Base-by-base conservation (phyloP, 2,888 invertebrate species). In the Agrochola litura region DNA sequence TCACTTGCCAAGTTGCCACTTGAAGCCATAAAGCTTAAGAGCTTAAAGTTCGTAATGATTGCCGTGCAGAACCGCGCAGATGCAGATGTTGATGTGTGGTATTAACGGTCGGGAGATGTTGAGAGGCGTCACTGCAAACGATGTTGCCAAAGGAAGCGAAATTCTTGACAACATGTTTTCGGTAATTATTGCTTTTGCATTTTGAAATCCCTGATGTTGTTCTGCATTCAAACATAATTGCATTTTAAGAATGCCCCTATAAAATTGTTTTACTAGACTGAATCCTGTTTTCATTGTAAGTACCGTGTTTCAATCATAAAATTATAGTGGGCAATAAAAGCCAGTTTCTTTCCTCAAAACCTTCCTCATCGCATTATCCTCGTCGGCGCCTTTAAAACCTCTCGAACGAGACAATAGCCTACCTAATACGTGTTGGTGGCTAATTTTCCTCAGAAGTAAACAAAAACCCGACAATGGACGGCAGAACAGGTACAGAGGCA, bases 401-500 rank as follows among this genome's bases (percentile, higher is more conserved):
- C 89, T 91, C 85, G 76, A 87, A 80, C 75, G 73, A 91, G 86
- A 92, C 92, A 93, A 94, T 90, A 82, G 84, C 71, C 77, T 77
- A 83, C 86, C 79, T 81, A 88, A 91, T 94, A 94, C 95, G 93
- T 92, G 94, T 92, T 92, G 91, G 86, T 87, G 83, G 88, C 89
- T 90, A 93, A 93, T 92, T 90, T 90, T 95, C 93, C 92, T 86
- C 30, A 88, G 94, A 93, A 93, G 76, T 82, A 88, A 82, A 87
- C 83, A 83, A 82, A 84, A 90, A 66, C 76, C 69, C 67, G 79
- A 92, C 93, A 94, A 93, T 91, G 83, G 90, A 71, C 78, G 86
- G 77, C 87, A 89, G 90, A 92, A 93, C 94, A 95, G 94, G 94
- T 94, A 94, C 93, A 83, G 90, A 88, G 90, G 90, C 95, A 95